Evolutionary conservation across 2,113 vertebrate genomes (phyloP).

Genomic region (Ursus arctos): DNA sequence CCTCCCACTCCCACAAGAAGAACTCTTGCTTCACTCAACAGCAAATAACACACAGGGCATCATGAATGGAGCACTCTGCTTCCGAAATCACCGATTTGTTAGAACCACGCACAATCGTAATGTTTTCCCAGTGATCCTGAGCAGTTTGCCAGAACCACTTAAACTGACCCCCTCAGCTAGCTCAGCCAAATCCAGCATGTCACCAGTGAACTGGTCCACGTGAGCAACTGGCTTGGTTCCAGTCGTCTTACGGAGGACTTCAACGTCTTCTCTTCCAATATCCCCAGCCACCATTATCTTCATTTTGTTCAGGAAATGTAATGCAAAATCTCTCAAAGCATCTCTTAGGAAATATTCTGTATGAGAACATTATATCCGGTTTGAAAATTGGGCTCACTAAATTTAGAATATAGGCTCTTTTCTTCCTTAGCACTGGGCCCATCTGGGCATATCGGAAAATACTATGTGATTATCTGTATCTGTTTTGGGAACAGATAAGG

Average conservation of each 20-base stretch:
- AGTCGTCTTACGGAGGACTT: constrained; percentile 98
- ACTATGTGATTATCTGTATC: constrained; percentile 99
- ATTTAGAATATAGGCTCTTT: constrained; percentile 96
- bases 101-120: constrained; percentile 95
- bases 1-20: constrained; percentile 95
- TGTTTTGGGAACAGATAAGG: constrained; percentile 96
- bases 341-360: constrained; percentile 97
- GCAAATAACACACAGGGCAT: constrained; percentile 95
- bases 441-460: constrained; percentile 97
- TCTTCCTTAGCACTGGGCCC: constrained; percentile 95
- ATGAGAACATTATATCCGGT: constrained; percentile 95
- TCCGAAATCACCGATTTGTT: constrained; percentile 98
- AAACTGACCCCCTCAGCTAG: constrained; percentile 94
- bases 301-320: constrained; percentile 98
- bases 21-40: constrained; percentile 97
- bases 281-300: constrained; percentile 98
- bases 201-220: constrained; percentile 94
- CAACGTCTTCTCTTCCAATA: constrained; percentile 96
- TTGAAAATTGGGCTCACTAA: constrained; percentile 96
- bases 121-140: constrained; percentile 95
- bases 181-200: constrained; percentile 95
- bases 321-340: constrained; percentile 95
- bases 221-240: constrained; percentile 97
- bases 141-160: constrained; percentile 94
- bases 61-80: constrained; percentile 96